phyloP scores from a whole-genome alignment of 2,113 vertebrate species.

The Tapirus terrestris region DNA sequence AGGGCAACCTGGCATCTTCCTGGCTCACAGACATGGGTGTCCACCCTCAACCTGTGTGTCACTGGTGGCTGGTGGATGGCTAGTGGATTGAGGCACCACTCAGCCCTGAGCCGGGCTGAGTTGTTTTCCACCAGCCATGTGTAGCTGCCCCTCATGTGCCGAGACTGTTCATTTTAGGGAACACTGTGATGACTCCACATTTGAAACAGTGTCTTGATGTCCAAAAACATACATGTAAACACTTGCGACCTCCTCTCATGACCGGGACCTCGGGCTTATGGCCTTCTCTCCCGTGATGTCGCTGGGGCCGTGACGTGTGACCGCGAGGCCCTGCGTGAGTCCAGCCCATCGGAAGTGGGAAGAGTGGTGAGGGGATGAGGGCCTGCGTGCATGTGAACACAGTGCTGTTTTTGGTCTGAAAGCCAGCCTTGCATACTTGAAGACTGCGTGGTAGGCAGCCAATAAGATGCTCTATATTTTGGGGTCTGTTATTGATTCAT shows the following conservation, averaged over 20 bases:
- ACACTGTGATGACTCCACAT: background rate
- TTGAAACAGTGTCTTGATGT: background rate
- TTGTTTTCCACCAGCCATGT: background rate
- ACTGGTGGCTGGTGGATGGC: background rate
- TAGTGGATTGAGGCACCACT: background rate
- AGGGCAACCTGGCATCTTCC: background rate
- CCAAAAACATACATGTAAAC: background rate
- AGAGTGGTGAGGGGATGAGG: accelerated
- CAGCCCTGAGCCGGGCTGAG: background rate
- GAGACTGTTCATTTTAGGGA: background rate
- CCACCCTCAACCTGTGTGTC: accelerated
- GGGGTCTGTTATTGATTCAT: background rate
- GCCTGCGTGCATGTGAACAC: accelerated
- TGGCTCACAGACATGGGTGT: background rate
- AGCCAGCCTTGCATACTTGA: background rate
- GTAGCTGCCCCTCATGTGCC: background rate
- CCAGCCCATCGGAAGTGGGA: accelerated
- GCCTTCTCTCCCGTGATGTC: background rate
- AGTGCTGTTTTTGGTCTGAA: background rate
- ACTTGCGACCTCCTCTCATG: background rate
- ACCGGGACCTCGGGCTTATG: background rate
- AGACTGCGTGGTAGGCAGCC: background rate
- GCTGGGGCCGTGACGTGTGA: accelerated
- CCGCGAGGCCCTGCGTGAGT: accelerated
- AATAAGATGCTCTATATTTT: background rate